A percentile compares a stretch with the other conserved stretches of the same genome.
Conservation (phyloP, 1,140 invertebrate genomes). For the Drosophila orosa region DNA sequence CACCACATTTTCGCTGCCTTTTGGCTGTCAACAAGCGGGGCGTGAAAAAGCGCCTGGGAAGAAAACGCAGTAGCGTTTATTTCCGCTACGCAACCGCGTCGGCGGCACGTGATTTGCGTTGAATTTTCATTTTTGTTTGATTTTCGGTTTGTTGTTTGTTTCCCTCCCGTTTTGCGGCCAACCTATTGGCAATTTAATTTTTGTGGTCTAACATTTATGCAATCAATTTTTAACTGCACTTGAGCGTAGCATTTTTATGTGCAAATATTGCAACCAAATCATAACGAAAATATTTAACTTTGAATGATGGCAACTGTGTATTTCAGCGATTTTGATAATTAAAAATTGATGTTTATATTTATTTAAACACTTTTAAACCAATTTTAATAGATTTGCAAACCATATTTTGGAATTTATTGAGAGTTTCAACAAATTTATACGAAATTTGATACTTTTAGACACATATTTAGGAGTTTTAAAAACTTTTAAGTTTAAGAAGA, state of each 20-base stretch:
- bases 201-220: constrained; percentile 70
- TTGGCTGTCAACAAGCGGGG: constrained; percentile 42
- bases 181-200: constrained; percentile 65
- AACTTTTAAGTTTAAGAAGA: background rate
- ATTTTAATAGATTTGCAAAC: background rate
- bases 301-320: background rate
- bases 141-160: constrained; percentile 35
- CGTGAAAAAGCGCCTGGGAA: constrained; percentile 39
- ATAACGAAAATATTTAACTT: constrained; percentile 16
- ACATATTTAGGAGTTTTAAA: background rate
- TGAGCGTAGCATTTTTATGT: constrained; percentile 1
- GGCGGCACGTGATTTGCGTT: constrained; percentile 64
- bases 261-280: constrained; percentile 11
- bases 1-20: constrained; percentile 17
- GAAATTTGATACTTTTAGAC: background rate
- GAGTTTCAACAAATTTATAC: background rate
- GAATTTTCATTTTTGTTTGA: constrained; percentile 57
- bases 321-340: constrained; percentile 15
- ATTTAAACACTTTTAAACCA: background rate
- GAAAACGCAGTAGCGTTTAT: constrained; percentile 67
- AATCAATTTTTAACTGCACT: constrained; percentile 49
- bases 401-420: background rate
- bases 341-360: constrained; percentile 6
- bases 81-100: constrained; percentile 55
- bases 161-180: constrained; percentile 24